Evolutionary conservation across 2,888 invertebrate genomes (phyloP).

Genomic region (Teleogryllus oceanicus): DNA sequence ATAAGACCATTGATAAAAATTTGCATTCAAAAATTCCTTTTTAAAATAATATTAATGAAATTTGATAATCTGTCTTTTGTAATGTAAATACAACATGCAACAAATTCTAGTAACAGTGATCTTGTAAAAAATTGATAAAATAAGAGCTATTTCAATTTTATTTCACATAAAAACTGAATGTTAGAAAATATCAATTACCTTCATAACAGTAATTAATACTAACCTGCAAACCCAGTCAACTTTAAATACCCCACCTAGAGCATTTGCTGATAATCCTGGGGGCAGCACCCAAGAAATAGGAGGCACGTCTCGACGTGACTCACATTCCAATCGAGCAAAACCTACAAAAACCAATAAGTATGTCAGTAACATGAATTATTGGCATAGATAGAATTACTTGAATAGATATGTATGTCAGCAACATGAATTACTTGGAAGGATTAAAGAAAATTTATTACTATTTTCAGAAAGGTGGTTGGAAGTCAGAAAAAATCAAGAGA

Average conservation of each 20-base stretch:
- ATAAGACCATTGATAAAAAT: too few relatives aligned
- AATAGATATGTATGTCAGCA: too few relatives aligned
- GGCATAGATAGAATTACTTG: too few relatives aligned
- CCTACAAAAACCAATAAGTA: slow-evolving; percentile 54
- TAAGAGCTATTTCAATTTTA: too few relatives aligned
- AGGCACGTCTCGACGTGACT: slow-evolving; percentile 84
- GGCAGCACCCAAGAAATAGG: slow-evolving; percentile 92
- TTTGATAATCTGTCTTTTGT: too few relatives aligned
- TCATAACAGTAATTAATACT: background rate
- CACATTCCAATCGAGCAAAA: slow-evolving; percentile 84
- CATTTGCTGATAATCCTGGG: slow-evolving; percentile 86
- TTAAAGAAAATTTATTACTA: background rate
- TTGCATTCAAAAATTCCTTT: too few relatives aligned
- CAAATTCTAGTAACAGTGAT: too few relatives aligned
- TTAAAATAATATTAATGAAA: too few relatives aligned
- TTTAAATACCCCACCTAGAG: slow-evolving; percentile 91
- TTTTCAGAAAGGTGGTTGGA: background rate
- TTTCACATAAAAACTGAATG: too few relatives aligned
- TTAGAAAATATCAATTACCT: too few relatives aligned
- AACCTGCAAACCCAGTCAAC: slow-evolving; percentile 87
- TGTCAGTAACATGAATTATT: background rate
- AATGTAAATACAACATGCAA: too few relatives aligned
- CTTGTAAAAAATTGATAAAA: too few relatives aligned
- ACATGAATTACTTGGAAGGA: background rate
- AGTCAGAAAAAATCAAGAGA: background rate